phyloP scores from a whole-genome alignment of 2,888 invertebrate genomes.

The Trichogramma dendrolimi region DNA sequence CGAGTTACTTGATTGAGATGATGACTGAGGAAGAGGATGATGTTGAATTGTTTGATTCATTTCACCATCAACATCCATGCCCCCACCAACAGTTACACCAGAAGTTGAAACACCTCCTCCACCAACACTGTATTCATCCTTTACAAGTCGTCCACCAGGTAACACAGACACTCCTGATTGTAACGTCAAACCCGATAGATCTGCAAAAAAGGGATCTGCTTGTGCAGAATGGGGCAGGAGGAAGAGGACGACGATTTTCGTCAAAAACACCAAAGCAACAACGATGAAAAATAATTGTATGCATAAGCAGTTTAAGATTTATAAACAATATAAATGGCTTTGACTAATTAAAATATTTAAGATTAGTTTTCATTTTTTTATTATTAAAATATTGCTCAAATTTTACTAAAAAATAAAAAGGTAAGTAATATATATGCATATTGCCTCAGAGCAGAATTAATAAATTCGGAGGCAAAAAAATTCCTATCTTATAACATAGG shows the following conservation, averaged over 20 bases:
- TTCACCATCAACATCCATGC: conserved; percentile 62
- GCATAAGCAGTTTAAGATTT: too few relatives aligned
- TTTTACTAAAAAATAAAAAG: too few relatives aligned
- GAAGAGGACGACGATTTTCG: conserved; percentile 15
- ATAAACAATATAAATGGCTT: too few relatives aligned
- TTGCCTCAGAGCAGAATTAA: too few relatives aligned
- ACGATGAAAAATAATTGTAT: conserved; percentile 40
- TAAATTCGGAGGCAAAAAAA: too few relatives aligned
- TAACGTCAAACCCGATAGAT: conserved; percentile 86
- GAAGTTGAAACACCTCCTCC: conserved; percentile 55
- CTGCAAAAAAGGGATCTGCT: conserved; percentile 58
- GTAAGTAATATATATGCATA: too few relatives aligned
- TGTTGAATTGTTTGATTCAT: conserved; percentile 68
- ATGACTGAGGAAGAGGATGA: conserved; percentile 60
- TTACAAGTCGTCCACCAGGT: conserved; percentile 74
- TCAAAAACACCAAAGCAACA: conserved; percentile 46
- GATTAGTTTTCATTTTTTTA: too few relatives aligned
- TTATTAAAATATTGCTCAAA: too few relatives aligned
- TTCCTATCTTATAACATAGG: too few relatives aligned
- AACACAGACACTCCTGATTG: conserved; percentile 63
- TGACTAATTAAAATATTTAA: too few relatives aligned
- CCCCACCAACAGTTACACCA: conserved; percentile 51
- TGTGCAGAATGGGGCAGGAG: conserved; percentile 28
- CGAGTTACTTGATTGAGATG: conserved; percentile 30
- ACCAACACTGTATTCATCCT: conserved; percentile 87